phyloP scores from a whole-genome alignment of 2,888 invertebrate genomes.

The Boloria selene region DNA sequence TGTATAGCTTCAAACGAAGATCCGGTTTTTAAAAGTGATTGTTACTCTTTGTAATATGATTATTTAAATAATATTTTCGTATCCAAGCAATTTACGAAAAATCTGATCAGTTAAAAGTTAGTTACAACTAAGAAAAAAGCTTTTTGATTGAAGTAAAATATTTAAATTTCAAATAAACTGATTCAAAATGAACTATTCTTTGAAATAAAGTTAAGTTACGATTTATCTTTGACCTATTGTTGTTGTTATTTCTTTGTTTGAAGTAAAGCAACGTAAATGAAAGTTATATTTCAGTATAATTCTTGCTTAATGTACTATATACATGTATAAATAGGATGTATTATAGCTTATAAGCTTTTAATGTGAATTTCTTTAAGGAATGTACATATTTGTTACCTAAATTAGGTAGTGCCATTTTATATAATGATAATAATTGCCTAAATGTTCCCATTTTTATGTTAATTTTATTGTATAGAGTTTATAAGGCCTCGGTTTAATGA shows the following conservation, averaged over 20 bases:
- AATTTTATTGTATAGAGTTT: constrained; percentile 77
- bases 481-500: constrained; percentile 53
- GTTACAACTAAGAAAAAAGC: too few species aligned
- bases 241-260: too few species aligned
- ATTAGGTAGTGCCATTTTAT: constrained; percentile 48
- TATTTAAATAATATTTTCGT: too few species aligned
- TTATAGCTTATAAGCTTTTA: constrained; percentile 51
- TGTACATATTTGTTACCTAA: constrained; percentile 51
- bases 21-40: too few species aligned
- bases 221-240: background rate
- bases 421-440: constrained; percentile 48
- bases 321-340: constrained; percentile 46
- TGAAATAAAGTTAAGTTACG: too few species aligned
- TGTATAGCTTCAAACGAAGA: background rate
- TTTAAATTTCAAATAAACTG: too few species aligned
- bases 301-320: constrained; percentile 42
- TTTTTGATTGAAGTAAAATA: too few species aligned
- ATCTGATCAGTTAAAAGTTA: too few species aligned
- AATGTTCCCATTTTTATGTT: constrained; percentile 70
- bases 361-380: constrained; percentile 57
- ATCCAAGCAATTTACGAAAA: too few species aligned
- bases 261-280: background rate
- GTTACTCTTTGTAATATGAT: too few species aligned
- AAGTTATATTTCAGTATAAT: constrained; percentile 22
- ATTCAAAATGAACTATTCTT: too few species aligned